A percentile compares a stretch with the other conserved stretches of the same genome.
Conservation (phyloP, 2,888 invertebrate species). For the Tetrapedia diversipes region DNA sequence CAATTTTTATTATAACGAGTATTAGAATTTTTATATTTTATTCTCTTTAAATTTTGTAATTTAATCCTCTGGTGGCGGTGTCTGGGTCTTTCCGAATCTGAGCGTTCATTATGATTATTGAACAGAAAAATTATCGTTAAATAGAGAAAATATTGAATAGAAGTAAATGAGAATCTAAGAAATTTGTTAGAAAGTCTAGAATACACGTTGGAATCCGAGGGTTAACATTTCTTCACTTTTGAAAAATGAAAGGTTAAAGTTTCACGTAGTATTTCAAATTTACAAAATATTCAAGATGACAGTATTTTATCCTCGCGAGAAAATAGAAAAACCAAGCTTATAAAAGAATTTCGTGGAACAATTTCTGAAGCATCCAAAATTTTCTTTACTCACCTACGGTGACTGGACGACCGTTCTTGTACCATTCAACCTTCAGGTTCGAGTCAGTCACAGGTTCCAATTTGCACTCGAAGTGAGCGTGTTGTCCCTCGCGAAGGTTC, state of each 20-base stretch:
- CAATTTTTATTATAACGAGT: too few species aligned
- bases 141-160: background rate
- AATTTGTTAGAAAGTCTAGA: too few species aligned
- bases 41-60: too few species aligned
- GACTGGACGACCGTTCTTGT: conserved; percentile 96
- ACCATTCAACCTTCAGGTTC: conserved; percentile 98
- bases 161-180: too few species aligned
- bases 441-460: conserved; percentile 98
- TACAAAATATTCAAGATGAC: background rate
- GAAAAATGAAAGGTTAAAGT: background rate
- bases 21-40: too few species aligned
- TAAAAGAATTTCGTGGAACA: too few species aligned
- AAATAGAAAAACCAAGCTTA: background rate
- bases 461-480: conserved; percentile 99
- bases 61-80: too few species aligned
- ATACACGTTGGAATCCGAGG: too few species aligned
- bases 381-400: conserved; percentile 88
- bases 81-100: too few species aligned
- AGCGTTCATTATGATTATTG: too few species aligned
- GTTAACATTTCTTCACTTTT: background rate
- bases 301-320: background rate
- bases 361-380: too few species aligned
- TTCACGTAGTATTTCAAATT: too few species aligned
- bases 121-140: background rate
- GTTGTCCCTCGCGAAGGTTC: conserved; percentile 93